phyloP scores from a whole-genome alignment of 1,140 invertebrate genomes.

The Drosophila sp. region DNA sequence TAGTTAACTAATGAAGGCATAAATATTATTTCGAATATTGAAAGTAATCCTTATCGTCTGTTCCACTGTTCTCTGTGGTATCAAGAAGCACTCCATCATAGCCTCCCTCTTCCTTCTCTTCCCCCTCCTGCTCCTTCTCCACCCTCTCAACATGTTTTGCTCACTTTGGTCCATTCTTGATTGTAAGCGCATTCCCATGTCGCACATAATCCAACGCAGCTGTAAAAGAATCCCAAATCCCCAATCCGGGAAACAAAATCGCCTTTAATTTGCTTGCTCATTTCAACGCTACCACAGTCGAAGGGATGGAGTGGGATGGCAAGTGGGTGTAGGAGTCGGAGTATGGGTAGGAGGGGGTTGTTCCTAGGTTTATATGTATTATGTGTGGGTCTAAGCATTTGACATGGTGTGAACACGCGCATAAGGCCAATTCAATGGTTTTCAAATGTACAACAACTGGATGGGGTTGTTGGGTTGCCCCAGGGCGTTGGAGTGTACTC shows the following conservation, averaged over 20 bases:
- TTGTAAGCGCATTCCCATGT: constrained; percentile 47
- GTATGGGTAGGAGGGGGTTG: constrained; percentile 2
- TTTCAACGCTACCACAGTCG: constrained; percentile 15
- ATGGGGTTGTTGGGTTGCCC: background rate
- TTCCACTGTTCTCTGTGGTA: constrained; percentile 21
- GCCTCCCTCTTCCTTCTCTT: background rate
- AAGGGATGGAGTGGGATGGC: background rate
- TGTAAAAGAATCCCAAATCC: constrained; percentile 48
- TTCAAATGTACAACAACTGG: constrained; percentile 54
- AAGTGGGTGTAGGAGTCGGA: background rate
- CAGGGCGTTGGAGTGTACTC: background rate
- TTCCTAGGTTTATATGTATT: constrained; percentile 15
- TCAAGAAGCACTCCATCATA: constrained; percentile 6
- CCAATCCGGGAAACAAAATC: constrained; percentile 54
- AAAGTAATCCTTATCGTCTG: constrained; percentile 4
- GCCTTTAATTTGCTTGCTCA: constrained; percentile 66
- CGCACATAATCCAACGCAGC: constrained; percentile 54
- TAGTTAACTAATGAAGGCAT: too few relatives aligned
- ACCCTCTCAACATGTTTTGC: background rate
- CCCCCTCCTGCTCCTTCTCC: background rate
- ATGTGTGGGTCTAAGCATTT: constrained; percentile 60
- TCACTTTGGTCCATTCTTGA: constrained; percentile 7
- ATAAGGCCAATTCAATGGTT: constrained; percentile 68
- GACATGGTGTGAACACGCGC: constrained; percentile 79
- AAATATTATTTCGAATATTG: background rate